These are phyloP conservation scores for Protomyctophum bolini DNA, from an alignment of 2,113 vertebrate genomes.

Conservation along the genomic window DNA sequence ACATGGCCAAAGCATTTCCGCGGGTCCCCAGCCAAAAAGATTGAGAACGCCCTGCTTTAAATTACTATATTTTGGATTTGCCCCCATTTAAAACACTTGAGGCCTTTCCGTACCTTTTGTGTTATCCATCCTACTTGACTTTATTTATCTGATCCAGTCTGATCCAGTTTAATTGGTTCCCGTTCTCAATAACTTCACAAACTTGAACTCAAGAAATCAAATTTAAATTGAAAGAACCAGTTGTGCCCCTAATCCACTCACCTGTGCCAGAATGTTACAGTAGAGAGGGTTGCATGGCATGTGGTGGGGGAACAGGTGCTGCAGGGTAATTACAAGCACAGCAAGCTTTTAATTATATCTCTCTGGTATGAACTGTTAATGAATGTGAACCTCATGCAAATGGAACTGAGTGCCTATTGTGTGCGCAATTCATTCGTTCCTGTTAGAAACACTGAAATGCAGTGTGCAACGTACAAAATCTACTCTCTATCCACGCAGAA, in stretches of 20 bases:
- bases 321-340: constrained; percentile 74
- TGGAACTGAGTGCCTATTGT: constrained; percentile 40
- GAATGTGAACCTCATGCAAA: constrained; percentile 69
- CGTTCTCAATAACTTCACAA: constrained; percentile 44
- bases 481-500: too few species aligned
- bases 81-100: constrained; percentile 55
- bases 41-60: too few species aligned
- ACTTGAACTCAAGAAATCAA: constrained; percentile 56
- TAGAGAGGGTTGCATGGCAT: constrained; percentile 42
- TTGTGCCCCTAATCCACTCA: constrained; percentile 48
- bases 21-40: too few species aligned
- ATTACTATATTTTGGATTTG: constrained; percentile 36
- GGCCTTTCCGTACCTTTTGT: constrained; percentile 38
- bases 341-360: constrained; percentile 76
- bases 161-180: constrained; percentile 45
- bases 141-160: constrained; percentile 48
- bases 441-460: too few species aligned
- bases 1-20: too few species aligned
- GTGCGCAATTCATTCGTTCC: constrained; percentile 17
- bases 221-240: constrained; percentile 63
- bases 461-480: too few species aligned
- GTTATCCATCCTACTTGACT: constrained; percentile 32
- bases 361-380: constrained; percentile 72
- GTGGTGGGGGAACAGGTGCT: constrained; percentile 65
- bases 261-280: constrained; percentile 39